phyloP scores from a whole-genome alignment of 2,888 invertebrate genomes.

The Andrena bucephala region DNA sequence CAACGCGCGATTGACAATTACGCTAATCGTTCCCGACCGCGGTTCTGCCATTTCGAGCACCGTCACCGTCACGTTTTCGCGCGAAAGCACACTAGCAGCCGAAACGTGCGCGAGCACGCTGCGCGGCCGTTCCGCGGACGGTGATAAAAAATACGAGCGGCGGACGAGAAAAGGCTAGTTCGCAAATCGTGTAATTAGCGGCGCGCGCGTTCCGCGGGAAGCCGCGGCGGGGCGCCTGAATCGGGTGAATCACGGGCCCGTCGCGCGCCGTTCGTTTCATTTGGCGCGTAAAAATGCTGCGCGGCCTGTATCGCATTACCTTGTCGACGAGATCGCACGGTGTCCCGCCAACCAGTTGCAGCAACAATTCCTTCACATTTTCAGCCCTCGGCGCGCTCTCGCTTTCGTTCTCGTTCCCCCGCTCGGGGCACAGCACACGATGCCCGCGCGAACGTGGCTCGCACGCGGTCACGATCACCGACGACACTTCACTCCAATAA shows the following conservation, averaged over 20 bases:
- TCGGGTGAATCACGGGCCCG: conserved; percentile 22
- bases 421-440: conserved; percentile 40
- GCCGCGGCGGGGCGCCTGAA: conserved; percentile 14
- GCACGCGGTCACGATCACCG: conserved; percentile 10
- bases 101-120: not conserved
- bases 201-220: not conserved
- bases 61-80: not conserved
- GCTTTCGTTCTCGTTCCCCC: conserved; percentile 41
- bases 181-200: conserved; percentile 14
- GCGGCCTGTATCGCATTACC: conserved; percentile 50
- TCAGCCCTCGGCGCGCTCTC: conserved; percentile 39
- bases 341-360: conserved; percentile 47
- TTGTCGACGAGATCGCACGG: conserved; percentile 63
- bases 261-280: not conserved
- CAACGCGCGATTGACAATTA: conserved; percentile 50
- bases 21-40: conserved; percentile 42
- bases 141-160: not conserved
- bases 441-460: conserved; percentile 16
- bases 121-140: not conserved
- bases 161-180: not conserved
- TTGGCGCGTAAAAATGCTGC: conserved; percentile 49
- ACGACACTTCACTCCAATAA: conserved; percentile 26
- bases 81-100: not conserved
- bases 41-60: not conserved
- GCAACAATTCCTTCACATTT: conserved; percentile 64